Evolutionary conservation across 2,888 invertebrate genomes (phyloP), one percentile per base, ranked within the genome.

Genomic region (Megastigmus dorsalis): DNA sequence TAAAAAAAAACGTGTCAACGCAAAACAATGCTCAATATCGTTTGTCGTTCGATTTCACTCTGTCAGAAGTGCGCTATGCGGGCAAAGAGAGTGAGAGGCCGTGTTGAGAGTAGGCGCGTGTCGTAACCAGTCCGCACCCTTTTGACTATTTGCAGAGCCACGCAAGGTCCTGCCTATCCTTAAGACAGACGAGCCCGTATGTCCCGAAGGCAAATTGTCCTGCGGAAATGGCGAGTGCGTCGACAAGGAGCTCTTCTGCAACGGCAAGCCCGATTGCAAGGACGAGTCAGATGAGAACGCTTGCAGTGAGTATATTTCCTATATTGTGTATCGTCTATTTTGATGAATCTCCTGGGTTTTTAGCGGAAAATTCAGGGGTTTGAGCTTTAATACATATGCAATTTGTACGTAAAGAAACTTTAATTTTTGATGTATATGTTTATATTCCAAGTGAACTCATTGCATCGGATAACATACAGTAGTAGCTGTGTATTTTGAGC

Each of bases 211-310:
- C 70, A 96, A 97, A 90, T 89, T 97, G 75, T 94, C 96, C 74
- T 97, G 97, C 88, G 97, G 97, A 77, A 95, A 94, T 88, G 95
- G 96, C 78, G 97, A 97, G 87, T 97, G 97, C 89, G 92, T 97
- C 74, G 96, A 96, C 81, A 96, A 94, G 89, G 95, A 95, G 85
- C 90, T 97, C 69, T 97, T 97, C 92, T 97, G 97, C 89, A 96
- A 97, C 85, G 97, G 95, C 84, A 95, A 95, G 89, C 92, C 94
- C 63, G 97, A 97, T 87, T 97, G 97, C 90, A 94, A 95, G 85
- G 97, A 97, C 86, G 97, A 96, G 86, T 97, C 97, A 65, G 97
- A 97, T 86, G 97, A 97, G 90, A 97, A 97, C 84, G 95, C 97
- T 80, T 97, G 97, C 91, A 94, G 97, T 97, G 91, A 94, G 96